These are phyloP conservation scores for Aporophyla nigra DNA, from an alignment of 2,888 invertebrate species.

Conservation along the genomic window DNA sequence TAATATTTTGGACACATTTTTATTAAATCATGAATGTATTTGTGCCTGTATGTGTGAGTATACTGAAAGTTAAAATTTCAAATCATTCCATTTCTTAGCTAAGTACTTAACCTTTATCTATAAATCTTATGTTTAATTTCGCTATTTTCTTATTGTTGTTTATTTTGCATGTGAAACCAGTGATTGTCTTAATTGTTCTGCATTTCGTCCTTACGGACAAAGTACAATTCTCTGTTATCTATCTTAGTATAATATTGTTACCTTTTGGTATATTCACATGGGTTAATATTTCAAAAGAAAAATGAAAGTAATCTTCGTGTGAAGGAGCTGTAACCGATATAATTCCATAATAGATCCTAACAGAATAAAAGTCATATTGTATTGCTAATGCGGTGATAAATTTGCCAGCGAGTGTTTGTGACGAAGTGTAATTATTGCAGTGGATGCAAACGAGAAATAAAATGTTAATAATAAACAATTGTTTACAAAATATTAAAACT, in stretches of 20 bases:
- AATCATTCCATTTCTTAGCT: constrained; percentile 89
- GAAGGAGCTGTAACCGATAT: constrained; percentile 81
- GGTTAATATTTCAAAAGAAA: constrained; percentile 87
- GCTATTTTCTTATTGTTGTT: constrained; percentile 81
- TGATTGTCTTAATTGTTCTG: constrained; percentile 76
- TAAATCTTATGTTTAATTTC: constrained; percentile 81
- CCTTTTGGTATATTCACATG: constrained; percentile 89
- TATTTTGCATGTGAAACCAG: constrained; percentile 85
- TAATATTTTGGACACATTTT: constrained; percentile 80
- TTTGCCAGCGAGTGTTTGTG: constrained; percentile 84
- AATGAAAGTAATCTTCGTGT: constrained; percentile 87
- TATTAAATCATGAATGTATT: constrained; percentile 85
- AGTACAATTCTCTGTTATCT: constrained; percentile 77
- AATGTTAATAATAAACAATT: constrained; percentile 92
- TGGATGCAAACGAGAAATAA: constrained; percentile 88
- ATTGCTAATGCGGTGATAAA: constrained; percentile 85
- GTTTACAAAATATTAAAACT: constrained; percentile 90
- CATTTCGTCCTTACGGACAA: constrained; percentile 75
- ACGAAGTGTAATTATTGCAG: constrained; percentile 87
- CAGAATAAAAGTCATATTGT: constrained; percentile 88
- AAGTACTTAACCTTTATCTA: constrained; percentile 72
- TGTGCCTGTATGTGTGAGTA: constrained; percentile 83
- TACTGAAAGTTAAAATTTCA: constrained; percentile 87
- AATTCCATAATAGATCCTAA: constrained; percentile 88
- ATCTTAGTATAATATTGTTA: constrained; percentile 70